Percentiles rank a stretch among this genome's conserved stretches.
phyloP scores from a whole-genome alignment of 2,113 vertebrate species.

The Xiphophorus hellerii region DNA sequence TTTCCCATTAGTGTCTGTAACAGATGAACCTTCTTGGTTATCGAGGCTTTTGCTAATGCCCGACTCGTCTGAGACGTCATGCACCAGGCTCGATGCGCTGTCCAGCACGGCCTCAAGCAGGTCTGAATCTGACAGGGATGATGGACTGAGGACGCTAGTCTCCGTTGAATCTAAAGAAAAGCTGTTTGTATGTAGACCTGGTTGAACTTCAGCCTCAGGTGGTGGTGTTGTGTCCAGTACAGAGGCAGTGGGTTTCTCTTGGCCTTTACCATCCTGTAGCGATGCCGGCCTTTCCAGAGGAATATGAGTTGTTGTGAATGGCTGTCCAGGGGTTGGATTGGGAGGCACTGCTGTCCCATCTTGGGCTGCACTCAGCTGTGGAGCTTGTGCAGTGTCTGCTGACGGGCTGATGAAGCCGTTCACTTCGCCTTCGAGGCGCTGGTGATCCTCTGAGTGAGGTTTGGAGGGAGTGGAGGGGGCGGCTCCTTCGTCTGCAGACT shows the following conservation, averaged over 20 bases:
- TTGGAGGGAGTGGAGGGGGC: conserved; percentile 36
- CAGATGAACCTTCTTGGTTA: conserved; percentile 3
- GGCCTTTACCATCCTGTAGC: conserved; percentile 7
- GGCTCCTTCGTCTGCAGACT: conserved; percentile 59
- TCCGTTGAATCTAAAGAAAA: conserved; percentile 49
- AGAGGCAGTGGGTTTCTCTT: neutral
- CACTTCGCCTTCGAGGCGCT: conserved; percentile 20
- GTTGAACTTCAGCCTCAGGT: conserved; percentile 20
- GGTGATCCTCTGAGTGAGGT: conserved; percentile 54
- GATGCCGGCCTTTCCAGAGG: conserved; percentile 19
- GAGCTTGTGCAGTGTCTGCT: conserved; percentile 24
- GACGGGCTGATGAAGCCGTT: conserved; percentile 50
- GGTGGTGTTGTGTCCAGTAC: neutral
- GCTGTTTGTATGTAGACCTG: conserved; percentile 32
- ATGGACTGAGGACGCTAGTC: conserved; percentile 44
- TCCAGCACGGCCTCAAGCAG: conserved; percentile 50
- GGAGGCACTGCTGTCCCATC: conserved; percentile 19
- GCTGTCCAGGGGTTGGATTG: conserved; percentile 32
- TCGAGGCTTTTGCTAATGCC: conserved; percentile 4
- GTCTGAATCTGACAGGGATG: conserved; percentile 57
- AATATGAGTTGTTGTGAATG: neutral
- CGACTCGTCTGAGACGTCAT: conserved; percentile 21
- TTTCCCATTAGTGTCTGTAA: conserved; percentile 6
- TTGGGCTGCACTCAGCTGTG: conserved; percentile 3
- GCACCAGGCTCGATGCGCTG: conserved; percentile 14